phyloP scores from a whole-genome alignment of 2,888 invertebrate species.

The Lepidochitona cinerea region DNA sequence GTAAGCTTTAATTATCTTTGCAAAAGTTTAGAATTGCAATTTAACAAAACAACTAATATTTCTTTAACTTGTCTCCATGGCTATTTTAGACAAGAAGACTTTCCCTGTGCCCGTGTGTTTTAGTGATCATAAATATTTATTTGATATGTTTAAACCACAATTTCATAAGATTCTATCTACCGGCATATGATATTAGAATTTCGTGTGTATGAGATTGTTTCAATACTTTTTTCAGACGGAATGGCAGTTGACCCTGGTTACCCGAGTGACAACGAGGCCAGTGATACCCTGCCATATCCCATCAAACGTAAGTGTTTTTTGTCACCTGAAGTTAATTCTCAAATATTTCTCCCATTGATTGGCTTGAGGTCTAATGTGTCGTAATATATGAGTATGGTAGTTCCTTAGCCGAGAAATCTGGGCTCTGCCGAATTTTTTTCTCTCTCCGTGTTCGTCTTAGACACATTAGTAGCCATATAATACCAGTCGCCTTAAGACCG shows the following conservation, averaged over 20 bases:
- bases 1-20: too few species aligned
- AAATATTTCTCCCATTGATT: neutral
- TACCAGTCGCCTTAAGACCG: too few species aligned
- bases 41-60: neutral
- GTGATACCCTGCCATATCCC: neutral
- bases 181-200: too few species aligned
- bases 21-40: neutral
- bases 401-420: neutral
- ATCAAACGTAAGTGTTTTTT: neutral
- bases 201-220: neutral
- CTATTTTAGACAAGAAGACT: neutral
- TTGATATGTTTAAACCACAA: neutral
- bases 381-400: neutral
- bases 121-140: too few species aligned
- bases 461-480: too few species aligned
- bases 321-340: neutral
- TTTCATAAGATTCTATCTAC: neutral
- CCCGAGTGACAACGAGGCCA: neutral
- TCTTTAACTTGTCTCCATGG: neutral
- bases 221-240: neutral
- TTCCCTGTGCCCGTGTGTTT: too few species aligned
- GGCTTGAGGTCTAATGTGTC: neutral
- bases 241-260: neutral
- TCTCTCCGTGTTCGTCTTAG: neutral
- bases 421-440: neutral